phyloP scores from a whole-genome alignment of 1,140 invertebrate genomes.

The Drosophila sulfurigaster region DNA sequence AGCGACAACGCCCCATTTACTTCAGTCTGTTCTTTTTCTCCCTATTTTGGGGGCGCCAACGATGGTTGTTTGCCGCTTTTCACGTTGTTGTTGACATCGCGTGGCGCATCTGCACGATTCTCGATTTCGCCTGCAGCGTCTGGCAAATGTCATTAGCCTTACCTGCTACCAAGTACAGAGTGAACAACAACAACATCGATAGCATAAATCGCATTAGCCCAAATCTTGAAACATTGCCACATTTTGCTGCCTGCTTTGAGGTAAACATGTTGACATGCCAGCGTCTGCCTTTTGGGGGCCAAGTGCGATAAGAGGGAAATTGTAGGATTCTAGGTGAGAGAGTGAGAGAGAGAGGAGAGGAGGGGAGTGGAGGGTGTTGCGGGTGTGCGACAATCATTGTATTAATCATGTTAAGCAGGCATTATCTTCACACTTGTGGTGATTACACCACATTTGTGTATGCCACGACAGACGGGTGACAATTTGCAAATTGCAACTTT shows the following conservation, averaged over 20 bases:
- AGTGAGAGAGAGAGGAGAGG: too few species aligned
- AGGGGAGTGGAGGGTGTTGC: not conserved
- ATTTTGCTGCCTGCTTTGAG: conserved; percentile 17
- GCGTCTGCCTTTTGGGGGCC: conserved; percentile 21
- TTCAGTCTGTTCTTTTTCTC: not conserved
- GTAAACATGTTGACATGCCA: conserved; percentile 30
- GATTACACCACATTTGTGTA: conserved; percentile 50
- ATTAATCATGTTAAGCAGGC: conserved; percentile 74
- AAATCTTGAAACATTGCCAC: conserved; percentile 54
- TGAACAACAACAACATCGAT: conserved; percentile 20
- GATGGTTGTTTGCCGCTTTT: conserved; percentile 47
- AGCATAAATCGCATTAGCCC: conserved; percentile 57
- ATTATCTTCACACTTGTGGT: conserved; percentile 74
- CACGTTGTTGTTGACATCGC: conserved; percentile 54
- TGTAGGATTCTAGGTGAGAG: not conserved
- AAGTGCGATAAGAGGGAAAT: conserved; percentile 13
- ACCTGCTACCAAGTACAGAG: conserved; percentile 27
- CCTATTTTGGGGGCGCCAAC: conserved; percentile 36
- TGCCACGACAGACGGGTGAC: conserved; percentile 42
- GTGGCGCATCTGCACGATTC: conserved; percentile 50
- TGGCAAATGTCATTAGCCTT: conserved; percentile 76
- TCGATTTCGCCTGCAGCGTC: conserved; percentile 25
- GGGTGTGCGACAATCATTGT: conserved; percentile 15
- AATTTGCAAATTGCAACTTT: conserved; percentile 79
- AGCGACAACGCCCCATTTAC: conserved; percentile 6